Base-by-base conservation (phyloP, 2,797 vertebrate species). In the Arnoldichthys spilopterus region DNA sequence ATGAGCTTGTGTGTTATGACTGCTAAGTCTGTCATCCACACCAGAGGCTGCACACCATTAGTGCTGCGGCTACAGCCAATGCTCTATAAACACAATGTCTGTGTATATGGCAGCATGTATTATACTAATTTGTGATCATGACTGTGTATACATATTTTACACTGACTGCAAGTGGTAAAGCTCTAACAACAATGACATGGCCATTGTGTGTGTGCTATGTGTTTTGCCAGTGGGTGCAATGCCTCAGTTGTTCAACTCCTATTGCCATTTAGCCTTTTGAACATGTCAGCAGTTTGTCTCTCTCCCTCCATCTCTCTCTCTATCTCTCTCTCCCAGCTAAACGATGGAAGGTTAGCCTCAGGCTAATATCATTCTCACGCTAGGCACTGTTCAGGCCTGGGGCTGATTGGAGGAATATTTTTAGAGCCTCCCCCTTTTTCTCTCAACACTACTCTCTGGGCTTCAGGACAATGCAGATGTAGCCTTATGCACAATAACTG, bases 291-390 rank as follows among this genome's bases (percentile, higher is more conserved):
- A 76, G 73, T 80, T 80, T 54, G 43, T 71, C 30, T 66, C 62
- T 72, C 66, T 73, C 75, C 78, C 64, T 74, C 28, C 64, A 28
- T 76, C 74, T 72, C 18, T 43, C 74, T 73, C 61, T 58, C 56
- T 71, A 32, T 32, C 13, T 59, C 59, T 66, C 59, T 72, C 64
- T 40, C 37, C 62, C 59, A 11, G 67, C 71, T 79, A 69, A 79
- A 79, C 54, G 72, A 79, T 79, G 71, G 77, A 74, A 54, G 79
- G 73, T 54, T 81, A 71, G 73, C 79, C 79, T 76, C 66, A 13
- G 79, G 79, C 79, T 32, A 76, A 81, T 81, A 81, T 76, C 67
- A 81, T 81, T 81, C 68, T 71, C 73, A 81, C 69, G 43, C 73
- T 76, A 71, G 73, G 79, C 79, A 81, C 73, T 81, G 79, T 49